Percentiles rank a stretch among this genome's conserved stretches.
Evolutionary conservation across 1,140 invertebrate species (phyloP).

Genomic region (Eufriesea mexicana): DNA sequence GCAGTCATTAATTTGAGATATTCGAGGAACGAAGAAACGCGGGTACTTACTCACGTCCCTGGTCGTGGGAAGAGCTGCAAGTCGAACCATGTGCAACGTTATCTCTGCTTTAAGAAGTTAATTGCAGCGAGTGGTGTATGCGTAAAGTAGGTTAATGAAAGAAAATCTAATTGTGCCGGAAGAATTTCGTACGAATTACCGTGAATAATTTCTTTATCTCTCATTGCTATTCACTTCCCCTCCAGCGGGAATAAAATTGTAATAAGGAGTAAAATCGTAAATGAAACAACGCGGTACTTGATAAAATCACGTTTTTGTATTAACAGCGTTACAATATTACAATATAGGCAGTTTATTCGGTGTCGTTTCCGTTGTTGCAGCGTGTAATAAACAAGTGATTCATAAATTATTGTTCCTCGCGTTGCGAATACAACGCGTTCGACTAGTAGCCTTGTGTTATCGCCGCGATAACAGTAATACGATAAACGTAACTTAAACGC

Average conservation of each 20-base stretch:
- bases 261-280: background rate
- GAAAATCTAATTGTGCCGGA: constrained; percentile 4
- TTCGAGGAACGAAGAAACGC: background rate
- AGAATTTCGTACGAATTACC: background rate
- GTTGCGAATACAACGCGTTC: background rate
- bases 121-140: background rate
- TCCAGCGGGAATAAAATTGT: background rate
- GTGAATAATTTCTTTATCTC: background rate
- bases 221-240: background rate
- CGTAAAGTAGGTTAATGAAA: constrained; percentile 34
- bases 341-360: constrained; percentile 52
- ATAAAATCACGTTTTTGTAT: constrained; percentile 66
- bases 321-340: constrained; percentile 63
- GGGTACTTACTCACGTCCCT: background rate
- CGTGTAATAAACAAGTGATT: constrained; percentile 10
- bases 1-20: background rate
- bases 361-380: constrained; percentile 32
- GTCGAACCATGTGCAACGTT: background rate
- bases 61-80: background rate
- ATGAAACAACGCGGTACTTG: constrained; percentile 1
- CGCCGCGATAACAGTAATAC: background rate
- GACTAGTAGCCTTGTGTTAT: constrained; percentile 40
- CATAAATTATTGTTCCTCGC: constrained; percentile 44
- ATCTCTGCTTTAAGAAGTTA: background rate
- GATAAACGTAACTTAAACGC: constrained; percentile 10